Conservation (phyloP, 2,888 invertebrate species). For the Amphimallon solstitiale region DNA sequence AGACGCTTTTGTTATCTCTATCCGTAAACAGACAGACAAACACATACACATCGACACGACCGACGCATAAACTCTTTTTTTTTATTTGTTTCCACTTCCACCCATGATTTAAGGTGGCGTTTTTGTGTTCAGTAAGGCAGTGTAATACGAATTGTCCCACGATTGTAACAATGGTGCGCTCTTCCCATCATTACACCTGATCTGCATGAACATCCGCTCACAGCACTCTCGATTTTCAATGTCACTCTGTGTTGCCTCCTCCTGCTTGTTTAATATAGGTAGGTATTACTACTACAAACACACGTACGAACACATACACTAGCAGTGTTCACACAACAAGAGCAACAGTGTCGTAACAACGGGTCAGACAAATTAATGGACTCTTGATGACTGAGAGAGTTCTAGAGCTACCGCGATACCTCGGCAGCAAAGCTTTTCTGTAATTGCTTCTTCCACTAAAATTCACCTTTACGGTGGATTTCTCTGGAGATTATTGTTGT, state of each 20-base stretch:
- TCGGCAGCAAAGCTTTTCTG: conserved; percentile 37
- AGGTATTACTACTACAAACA: too few relatives aligned
- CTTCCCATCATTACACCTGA: conserved; percentile 65
- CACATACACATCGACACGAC: too few relatives aligned
- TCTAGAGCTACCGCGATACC: conserved; percentile 27
- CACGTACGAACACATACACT: too few relatives aligned
- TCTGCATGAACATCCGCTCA: conserved; percentile 64
- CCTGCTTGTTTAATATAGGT: too few relatives aligned
- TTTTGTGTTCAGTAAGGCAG: conserved; percentile 63
- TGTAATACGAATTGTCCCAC: conserved; percentile 63
- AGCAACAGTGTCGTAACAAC: conserved; percentile 7
- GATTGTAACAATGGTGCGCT: conserved; percentile 58
- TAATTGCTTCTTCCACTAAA: conserved; percentile 36
- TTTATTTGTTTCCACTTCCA: conserved; percentile 47
- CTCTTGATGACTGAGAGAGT: conserved; percentile 38
- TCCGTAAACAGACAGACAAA: not conserved
- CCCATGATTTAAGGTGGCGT: conserved; percentile 59
- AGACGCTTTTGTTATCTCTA: conserved; percentile 41
- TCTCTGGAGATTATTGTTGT: not conserved
- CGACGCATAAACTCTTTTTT: conserved; percentile 36
- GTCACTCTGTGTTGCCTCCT: conserved; percentile 52
- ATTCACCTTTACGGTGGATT: conserved; percentile 1
- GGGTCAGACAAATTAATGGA: conserved; percentile 53
- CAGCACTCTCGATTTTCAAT: conserved; percentile 63
- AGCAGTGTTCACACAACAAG: not conserved